Evolutionary conservation across 2,888 invertebrate genomes (phyloP).

Genomic region (Lycocerus yunnanus): DNA sequence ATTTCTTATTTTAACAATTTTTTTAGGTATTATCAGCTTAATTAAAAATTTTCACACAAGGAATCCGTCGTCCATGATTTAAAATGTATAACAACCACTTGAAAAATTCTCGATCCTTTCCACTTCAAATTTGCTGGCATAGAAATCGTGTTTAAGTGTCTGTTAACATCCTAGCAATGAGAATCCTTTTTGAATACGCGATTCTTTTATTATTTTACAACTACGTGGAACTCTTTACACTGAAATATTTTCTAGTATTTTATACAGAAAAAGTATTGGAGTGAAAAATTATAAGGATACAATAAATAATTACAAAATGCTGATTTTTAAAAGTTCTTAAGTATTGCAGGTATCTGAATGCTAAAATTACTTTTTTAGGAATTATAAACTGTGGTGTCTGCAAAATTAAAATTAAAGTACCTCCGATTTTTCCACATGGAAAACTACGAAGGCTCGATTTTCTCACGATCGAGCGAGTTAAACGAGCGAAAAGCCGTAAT

Average conservation of each 20-base stretch:
- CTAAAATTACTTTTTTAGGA: not conserved
- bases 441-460: not conserved
- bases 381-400: not conserved
- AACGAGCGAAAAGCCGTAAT: too few relatives aligned
- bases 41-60: conserved; percentile 1
- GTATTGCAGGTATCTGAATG: not conserved
- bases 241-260: not conserved
- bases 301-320: not conserved
- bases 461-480: not conserved
- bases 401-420: not conserved
- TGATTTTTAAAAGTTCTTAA: not conserved
- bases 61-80: conserved; percentile 18
- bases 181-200: conserved; percentile 4
- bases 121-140: conserved; percentile 51
- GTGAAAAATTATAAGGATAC: not conserved
- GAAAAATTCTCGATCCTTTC: conserved; percentile 42
- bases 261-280: not conserved
- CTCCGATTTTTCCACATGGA: not conserved
- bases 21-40: not conserved
- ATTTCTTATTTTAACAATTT: not conserved
- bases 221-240: not conserved
- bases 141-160: conserved; percentile 51
- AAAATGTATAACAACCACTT: conserved; percentile 14
- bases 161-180: conserved; percentile 40
- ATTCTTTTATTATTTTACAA: not conserved